Percentiles rank a stretch among this genome's conserved stretches.
phyloP scores from a whole-genome alignment of 2,888 invertebrate species.

The Pristionchus japonicus region DNA sequence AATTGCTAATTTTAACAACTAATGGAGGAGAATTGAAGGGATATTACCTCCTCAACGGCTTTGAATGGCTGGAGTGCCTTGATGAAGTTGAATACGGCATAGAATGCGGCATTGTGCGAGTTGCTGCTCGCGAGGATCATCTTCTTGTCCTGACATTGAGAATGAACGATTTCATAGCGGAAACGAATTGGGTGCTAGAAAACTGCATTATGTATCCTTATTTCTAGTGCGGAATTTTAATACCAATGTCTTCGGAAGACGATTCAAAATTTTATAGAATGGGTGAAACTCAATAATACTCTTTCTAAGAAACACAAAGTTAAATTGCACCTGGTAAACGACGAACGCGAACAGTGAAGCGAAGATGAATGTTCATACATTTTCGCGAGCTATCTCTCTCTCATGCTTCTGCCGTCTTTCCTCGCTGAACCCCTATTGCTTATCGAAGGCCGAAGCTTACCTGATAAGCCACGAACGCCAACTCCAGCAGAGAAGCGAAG shows the following conservation, averaged over 20 bases:
- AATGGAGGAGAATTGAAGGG: too few relatives aligned
- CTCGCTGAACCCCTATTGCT: too few relatives aligned
- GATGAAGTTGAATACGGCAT: constrained; percentile 55
- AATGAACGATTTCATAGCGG: too few relatives aligned
- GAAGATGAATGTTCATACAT: too few relatives aligned
- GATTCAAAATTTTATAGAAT: too few relatives aligned
- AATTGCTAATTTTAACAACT: too few relatives aligned
- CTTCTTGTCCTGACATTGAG: constrained; percentile 64
- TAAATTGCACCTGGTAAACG: neutral
- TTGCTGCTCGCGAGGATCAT: constrained; percentile 56
- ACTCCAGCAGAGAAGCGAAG: constrained; percentile 70
- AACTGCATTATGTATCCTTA: too few relatives aligned
- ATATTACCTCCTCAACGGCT: neutral
- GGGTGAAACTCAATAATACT: neutral
- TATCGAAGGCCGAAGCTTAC: constrained; percentile 42
- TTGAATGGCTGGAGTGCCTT: constrained; percentile 54
- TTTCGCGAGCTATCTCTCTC: too few relatives aligned
- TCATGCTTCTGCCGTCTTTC: too few relatives aligned
- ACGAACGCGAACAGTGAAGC: neutral
- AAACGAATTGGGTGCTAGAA: too few relatives aligned
- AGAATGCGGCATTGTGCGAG: constrained; percentile 56
- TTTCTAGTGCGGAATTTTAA: too few relatives aligned
- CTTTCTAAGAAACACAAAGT: neutral
- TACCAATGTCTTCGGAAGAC: too few relatives aligned
- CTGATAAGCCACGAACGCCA: constrained; percentile 73